Conservation (phyloP, 2,113 vertebrate genomes). For the Actenoides lindsayi region DNA sequence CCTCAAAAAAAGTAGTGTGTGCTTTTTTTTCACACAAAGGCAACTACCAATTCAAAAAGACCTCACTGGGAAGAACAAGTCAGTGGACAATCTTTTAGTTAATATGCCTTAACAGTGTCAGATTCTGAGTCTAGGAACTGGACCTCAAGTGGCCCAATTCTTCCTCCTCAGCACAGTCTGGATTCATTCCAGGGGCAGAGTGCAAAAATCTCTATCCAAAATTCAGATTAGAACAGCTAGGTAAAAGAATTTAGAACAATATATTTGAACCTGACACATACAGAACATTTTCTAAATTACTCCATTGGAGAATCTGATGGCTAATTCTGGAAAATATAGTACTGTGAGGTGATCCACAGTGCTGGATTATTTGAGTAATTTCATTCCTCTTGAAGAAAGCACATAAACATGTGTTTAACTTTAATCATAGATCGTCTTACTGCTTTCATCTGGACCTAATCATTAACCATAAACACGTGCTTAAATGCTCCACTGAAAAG, state of each 20-base stretch:
- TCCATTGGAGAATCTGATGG: background rate
- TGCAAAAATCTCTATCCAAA: background rate
- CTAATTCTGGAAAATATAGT: background rate
- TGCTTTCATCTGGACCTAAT: conserved; percentile 31
- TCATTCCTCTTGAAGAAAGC: conserved; percentile 23
- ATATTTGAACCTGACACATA: background rate
- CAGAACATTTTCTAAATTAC: background rate
- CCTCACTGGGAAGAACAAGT: background rate
- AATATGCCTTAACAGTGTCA: background rate
- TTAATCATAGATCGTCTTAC: conserved; percentile 18
- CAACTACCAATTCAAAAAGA: background rate
- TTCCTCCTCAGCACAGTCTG: background rate
- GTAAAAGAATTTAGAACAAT: background rate
- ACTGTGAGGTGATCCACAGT: background rate
- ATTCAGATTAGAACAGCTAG: background rate
- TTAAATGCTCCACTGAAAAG: background rate
- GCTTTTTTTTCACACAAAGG: background rate
- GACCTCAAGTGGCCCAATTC: background rate
- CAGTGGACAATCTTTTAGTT: background rate
- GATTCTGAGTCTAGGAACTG: background rate
- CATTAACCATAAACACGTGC: conserved; percentile 19
- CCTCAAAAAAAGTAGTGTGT: background rate
- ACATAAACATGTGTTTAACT: conserved; percentile 44
- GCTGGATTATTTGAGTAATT: background rate
- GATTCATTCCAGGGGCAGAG: background rate